Conservation (phyloP, 2,113 vertebrate species). For the Callaeas wilsoni region DNA sequence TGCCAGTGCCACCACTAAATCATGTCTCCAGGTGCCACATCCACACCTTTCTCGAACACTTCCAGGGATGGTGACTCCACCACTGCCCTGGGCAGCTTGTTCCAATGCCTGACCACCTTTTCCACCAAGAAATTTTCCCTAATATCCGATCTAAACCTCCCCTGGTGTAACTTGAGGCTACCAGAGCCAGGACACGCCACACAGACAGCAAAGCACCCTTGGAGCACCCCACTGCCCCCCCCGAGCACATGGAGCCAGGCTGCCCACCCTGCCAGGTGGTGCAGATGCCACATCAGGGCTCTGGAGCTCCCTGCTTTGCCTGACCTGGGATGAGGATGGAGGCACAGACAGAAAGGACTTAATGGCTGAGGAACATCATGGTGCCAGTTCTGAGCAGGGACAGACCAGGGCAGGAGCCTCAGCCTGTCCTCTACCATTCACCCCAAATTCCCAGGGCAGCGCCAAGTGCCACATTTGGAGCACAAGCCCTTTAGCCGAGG, state of each 20-base stretch:
- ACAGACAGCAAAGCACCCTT: not conserved
- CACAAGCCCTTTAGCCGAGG: not conserved
- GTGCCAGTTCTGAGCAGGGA: not conserved
- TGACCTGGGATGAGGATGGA: not conserved
- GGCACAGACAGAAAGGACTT: not conserved
- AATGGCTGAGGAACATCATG: rapidly evolving
- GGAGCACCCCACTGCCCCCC: not conserved
- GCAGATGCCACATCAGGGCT: not conserved
- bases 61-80: not conserved
- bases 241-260: no score
- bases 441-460: not conserved
- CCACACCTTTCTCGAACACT: not conserved
- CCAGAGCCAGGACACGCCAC: rapidly evolving
- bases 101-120: not conserved
- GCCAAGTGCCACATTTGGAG: not conserved
- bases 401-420: rapidly evolving
- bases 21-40: not conserved
- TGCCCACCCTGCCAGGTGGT: not conserved
- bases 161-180: not conserved
- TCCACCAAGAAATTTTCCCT: not conserved
- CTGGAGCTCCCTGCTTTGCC: not conserved
- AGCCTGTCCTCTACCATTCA: not conserved
- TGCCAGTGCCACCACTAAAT: not conserved
- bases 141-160: not conserved
- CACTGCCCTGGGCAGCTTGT: not conserved